Evolutionary conservation across 2,888 invertebrate genomes (phyloP).

Genomic region (Malacosoma neustria): DNA sequence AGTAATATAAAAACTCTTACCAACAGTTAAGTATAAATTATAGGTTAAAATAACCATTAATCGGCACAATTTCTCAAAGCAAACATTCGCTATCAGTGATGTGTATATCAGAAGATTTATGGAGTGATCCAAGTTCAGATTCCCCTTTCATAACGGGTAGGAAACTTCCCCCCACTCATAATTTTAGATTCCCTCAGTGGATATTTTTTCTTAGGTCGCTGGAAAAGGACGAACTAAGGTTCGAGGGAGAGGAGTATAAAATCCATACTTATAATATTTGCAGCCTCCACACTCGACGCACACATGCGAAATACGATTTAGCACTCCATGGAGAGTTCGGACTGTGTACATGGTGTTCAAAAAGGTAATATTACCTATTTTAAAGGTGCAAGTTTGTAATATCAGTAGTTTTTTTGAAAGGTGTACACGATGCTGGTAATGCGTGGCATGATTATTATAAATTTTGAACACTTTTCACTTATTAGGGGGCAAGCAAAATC

Average conservation of each 20-base stretch:
- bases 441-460: too few relatives aligned
- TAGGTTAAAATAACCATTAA: background rate
- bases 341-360: conserved; percentile 39
- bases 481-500: too few relatives aligned
- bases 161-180: conserved; percentile 44
- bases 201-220: conserved; percentile 55
- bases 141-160: conserved; percentile 54
- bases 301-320: conserved; percentile 53
- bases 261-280: conserved; percentile 76
- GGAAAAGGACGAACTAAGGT: conserved; percentile 35
- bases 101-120: conserved; percentile 55
- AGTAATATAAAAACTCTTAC: too few relatives aligned
- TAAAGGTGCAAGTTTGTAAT: too few relatives aligned
- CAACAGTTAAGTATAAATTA: too few relatives aligned
- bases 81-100: conserved; percentile 38
- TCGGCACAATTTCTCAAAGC: conserved; percentile 24
- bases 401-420: too few relatives aligned
- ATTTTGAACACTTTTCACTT: too few relatives aligned
- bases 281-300: conserved; percentile 64
- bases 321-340: conserved; percentile 63
- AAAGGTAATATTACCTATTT: too few relatives aligned
- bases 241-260: conserved; percentile 53
- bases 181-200: conserved; percentile 63
- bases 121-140: conserved; percentile 49
- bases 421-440: too few relatives aligned